Evolutionary conservation across 1,140 invertebrate species (phyloP).

Genomic region (Drosophila sulfurigaster): DNA sequence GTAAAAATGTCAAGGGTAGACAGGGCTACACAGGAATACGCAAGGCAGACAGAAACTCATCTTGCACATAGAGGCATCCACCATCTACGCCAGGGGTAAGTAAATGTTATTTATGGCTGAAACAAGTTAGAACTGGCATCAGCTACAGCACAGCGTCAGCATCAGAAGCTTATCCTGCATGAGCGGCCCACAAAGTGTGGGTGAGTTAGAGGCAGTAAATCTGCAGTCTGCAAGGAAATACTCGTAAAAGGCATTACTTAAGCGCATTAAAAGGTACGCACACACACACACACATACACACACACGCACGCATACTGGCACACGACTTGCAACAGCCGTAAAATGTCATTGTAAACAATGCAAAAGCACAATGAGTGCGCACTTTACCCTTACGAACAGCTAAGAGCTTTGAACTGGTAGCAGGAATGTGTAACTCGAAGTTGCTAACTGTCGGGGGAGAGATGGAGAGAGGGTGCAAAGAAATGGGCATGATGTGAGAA

Average conservation of each 20-base stretch:
- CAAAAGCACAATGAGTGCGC: slow-evolving; percentile 47
- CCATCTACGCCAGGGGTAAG: slow-evolving; percentile 34
- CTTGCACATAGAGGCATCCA: slow-evolving; percentile 15
- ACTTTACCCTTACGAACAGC: slow-evolving; percentile 41
- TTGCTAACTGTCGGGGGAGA: background rate
- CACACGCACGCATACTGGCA: slow-evolving; percentile 4
- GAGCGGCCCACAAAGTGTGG: slow-evolving; percentile 42
- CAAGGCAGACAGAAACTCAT: slow-evolving; percentile 6
- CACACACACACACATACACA: slow-evolving; percentile 29
- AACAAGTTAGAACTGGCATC: slow-evolving; percentile 38
- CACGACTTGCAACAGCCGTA: slow-evolving; percentile 50
- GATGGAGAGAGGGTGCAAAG: background rate
- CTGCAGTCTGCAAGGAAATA: slow-evolving; percentile 63
- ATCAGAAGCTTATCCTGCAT: slow-evolving; percentile 40
- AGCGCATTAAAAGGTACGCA: slow-evolving; percentile 59
- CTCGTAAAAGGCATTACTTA: slow-evolving; percentile 65
- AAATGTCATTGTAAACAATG: slow-evolving; percentile 64
- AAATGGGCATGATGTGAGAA: slow-evolving; percentile 13
- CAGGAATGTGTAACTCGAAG: slow-evolving; percentile 19
- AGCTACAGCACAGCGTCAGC: slow-evolving; percentile 2
- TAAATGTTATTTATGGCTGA: slow-evolving; percentile 81
- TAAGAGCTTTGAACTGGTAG: slow-evolving; percentile 24
- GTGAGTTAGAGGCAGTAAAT: slow-evolving; percentile 54
- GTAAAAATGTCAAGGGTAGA: slow-evolving; percentile 79
- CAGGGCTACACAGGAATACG: slow-evolving; percentile 31